phyloP scores from a whole-genome alignment of 2,113 vertebrate genomes.

The Athene noctua region DNA sequence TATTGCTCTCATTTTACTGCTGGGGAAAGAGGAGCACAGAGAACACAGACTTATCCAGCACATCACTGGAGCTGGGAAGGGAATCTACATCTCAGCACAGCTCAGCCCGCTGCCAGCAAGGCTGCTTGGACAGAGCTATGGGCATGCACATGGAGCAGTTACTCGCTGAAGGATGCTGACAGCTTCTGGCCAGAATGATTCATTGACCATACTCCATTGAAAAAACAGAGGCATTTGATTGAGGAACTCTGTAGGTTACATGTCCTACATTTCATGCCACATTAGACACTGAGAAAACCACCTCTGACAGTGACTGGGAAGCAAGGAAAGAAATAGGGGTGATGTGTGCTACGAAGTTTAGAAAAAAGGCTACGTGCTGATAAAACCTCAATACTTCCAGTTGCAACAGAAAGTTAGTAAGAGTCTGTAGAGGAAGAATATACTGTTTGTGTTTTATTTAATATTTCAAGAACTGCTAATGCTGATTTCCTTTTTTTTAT shows the following conservation, averaged over 20 bases:
- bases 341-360: neutral
- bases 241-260: neutral
- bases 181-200: neutral
- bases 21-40: neutral
- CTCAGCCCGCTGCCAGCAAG: neutral
- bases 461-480: neutral
- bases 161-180: neutral
- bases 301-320: neutral
- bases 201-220: neutral
- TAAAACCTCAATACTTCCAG: neutral
- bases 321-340: neutral
- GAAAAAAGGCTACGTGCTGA: neutral
- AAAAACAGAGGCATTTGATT: neutral
- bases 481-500: neutral
- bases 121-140: neutral
- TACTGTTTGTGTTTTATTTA: neutral
- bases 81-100: neutral
- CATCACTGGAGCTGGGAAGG: fast-evolving
- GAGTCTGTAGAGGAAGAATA: neutral
- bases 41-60: neutral
- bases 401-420: neutral
- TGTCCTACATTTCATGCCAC: neutral
- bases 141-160: fast-evolving
- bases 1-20: neutral
- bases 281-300: neutral